Conservation (phyloP, 2,113 vertebrate species). For the Budorcas taxicolor region DNA sequence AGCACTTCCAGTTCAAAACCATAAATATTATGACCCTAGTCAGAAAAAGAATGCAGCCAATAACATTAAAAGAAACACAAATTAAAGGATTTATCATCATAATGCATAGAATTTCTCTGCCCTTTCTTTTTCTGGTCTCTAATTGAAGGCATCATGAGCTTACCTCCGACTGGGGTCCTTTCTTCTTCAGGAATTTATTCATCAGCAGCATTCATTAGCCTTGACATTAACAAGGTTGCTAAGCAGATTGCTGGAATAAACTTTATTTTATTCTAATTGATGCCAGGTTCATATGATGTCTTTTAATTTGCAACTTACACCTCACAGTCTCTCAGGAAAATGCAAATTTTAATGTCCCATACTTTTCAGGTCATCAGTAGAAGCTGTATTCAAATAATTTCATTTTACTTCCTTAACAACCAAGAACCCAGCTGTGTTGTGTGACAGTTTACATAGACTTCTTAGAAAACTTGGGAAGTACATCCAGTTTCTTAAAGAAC, state of each 20-base stretch:
- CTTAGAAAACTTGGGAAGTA: constrained; percentile 14
- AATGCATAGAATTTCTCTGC: constrained; percentile 75
- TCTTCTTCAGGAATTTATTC: constrained; percentile 74
- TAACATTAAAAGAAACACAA: constrained; percentile 77
- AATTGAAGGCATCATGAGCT: constrained; percentile 80
- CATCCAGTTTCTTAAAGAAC: constrained; percentile 23
- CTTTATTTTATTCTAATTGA: constrained; percentile 69
- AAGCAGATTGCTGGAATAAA: constrained; percentile 73
- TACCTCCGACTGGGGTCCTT: constrained; percentile 72
- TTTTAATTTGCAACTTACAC: constrained; percentile 69
- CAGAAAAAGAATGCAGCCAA: constrained; percentile 74
- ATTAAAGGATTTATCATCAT: constrained; percentile 77
- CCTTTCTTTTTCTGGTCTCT: constrained; percentile 78
- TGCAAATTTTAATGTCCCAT: constrained; percentile 52
- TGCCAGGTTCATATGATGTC: constrained; percentile 50
- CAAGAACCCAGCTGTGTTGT: neutral
- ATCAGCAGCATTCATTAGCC: constrained; percentile 78
- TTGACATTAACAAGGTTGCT: constrained; percentile 77
- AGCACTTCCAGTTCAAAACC: constrained; percentile 98
- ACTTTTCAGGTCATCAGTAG: constrained; percentile 28
- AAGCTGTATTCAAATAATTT: constrained; percentile 41
- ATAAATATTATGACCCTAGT: constrained; percentile 97
- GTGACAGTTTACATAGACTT: neutral
- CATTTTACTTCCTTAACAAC: constrained; percentile 44
- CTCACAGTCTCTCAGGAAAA: constrained; percentile 56